Percentiles rank a stretch among this genome's conserved stretches.
phyloP scores from a whole-genome alignment of 1,140 invertebrate genomes.

The Nasonia giraulti region DNA sequence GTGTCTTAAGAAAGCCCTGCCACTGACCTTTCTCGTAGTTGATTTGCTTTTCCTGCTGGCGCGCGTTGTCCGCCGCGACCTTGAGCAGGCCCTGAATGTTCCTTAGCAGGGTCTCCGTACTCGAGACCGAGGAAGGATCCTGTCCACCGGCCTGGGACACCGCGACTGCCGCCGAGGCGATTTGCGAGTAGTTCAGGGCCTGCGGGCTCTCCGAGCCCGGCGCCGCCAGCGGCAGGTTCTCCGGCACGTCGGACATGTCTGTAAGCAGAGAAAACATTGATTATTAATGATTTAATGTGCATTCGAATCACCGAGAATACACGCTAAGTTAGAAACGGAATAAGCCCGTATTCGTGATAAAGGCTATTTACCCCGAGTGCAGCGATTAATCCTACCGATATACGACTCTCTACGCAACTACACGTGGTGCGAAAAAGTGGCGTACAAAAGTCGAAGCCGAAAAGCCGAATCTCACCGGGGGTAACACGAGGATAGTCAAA shows the following conservation, averaged over 20 bases:
- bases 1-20: constrained; percentile 74
- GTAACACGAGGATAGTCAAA: background rate
- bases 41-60: constrained; percentile 95
- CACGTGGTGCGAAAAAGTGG: background rate
- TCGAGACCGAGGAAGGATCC: constrained; percentile 80
- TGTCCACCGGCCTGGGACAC: constrained; percentile 69
- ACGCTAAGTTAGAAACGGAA: too few species aligned
- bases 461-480: background rate
- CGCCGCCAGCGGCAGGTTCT: constrained; percentile 77
- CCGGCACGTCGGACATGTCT: constrained; percentile 80
- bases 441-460: background rate
- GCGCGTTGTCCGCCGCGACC: constrained; percentile 95
- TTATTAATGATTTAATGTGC: too few species aligned
- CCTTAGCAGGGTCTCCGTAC: constrained; percentile 92
- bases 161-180: constrained; percentile 74
- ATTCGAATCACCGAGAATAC: too few species aligned
- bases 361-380: too few species aligned
- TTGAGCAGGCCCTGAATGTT: constrained; percentile 97
- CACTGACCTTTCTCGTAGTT: constrained; percentile 95
- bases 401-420: background rate
- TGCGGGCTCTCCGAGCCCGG: constrained; percentile 78
- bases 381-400: too few species aligned
- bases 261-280: constrained; percentile 55
- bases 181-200: constrained; percentile 83
- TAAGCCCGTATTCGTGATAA: background rate